Evolutionary conservation across 2,888 invertebrate genomes (phyloP), one percentile per base, ranked within the genome.

Genomic region (Dasypolia templi): DNA sequence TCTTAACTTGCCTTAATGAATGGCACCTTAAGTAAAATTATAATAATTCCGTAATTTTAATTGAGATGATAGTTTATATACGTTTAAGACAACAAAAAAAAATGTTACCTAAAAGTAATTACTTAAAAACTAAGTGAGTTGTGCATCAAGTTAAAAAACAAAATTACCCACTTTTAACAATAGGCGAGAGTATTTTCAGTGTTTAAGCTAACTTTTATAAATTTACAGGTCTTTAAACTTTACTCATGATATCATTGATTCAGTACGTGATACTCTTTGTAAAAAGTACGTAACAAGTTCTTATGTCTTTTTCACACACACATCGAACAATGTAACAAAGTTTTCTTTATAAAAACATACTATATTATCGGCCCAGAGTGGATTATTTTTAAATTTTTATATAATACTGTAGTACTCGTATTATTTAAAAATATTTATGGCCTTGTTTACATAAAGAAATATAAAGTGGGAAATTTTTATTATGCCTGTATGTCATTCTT

Each of bases 391-490:
- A n/a, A n/a, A n/a, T n/a, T n/a, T n/a, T n/a, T n/a, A n/a, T n/a
- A n/a, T n/a, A n/a, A n/a, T n/a, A n/a, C n/a, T n/a, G n/a, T n/a
- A n/a, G n/a, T n/a, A n/a, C n/a, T n/a, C 55, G 39, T 61, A 55
- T 64, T 68, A 81, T 75, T 79, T 56, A 49, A 68, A 42, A 64
- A 64, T 42, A 64, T 81, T 72, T 67, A 63, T 56, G 12, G 46
- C 32, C 29, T 4, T 55, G 67, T 81, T 68, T 59, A 68, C 14
- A 65, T 55, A 76, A 53, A 74, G 49, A 53, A 68, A 64, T 39
- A 68, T 68, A 44, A 39, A 17, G 77, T 76, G 64, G 44, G 68
- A 55, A 69, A 56, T 65, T 79, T 1, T 68, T 55, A 19, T 69
- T 61, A 55, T 55, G 7, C 12, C 0, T 26, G 4, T 72, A 35